Evolutionary conservation across 2,888 invertebrate genomes (phyloP), one percentile per base, ranked within the genome.

Genomic region (Herminia tarsipennalis): DNA sequence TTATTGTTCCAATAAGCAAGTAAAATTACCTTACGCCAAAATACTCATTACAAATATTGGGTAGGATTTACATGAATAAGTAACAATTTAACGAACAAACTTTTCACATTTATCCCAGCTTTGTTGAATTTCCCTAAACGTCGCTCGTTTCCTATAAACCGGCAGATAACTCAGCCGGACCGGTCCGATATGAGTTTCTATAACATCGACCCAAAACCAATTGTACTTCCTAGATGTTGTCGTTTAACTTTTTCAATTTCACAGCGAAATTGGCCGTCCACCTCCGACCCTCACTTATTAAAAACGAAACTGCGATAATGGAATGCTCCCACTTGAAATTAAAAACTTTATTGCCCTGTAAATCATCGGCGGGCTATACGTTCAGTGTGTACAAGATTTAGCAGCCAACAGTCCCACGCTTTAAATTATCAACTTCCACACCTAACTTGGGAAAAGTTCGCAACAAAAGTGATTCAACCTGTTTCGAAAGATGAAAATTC

Each of bases 201-300:
- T 60, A 66, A 56, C 56, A 61, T 66, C 63, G 65, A 54, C 54
- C 68, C 63, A 43, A 69, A 56, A 64, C 70, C 76, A 66, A 76
- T 76, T 66, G 74, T 73, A 58, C 61, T n/a, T n/a, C n/a, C n/a
- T 66, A 71, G 69, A 76, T 71, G 65, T 76, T 76, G 76, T 75
- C 76, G 73, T 75, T 76, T 70, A 81, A 82, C 77, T 81, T 82
- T 82, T 81, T 80, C 81, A 82, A 82, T 82, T 81, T 78, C 73
- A 74, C 72, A 73, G 62, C 68, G 69, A 71, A 76, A 81, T 78
- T 78, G 78, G 74, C 67, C 71, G 74, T 71, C 56, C 66, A 74
- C 75, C 72, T 72, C 66, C 56, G 55, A 60, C 69, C 65, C 66
- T 56, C 72, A 67, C 73, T 81, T 81, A 80, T 81, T 80, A 81